Evolutionary conservation across 2,888 invertebrate genomes (phyloP), one percentile per base, ranked within the genome.

Genomic region (Macaria liturata): DNA sequence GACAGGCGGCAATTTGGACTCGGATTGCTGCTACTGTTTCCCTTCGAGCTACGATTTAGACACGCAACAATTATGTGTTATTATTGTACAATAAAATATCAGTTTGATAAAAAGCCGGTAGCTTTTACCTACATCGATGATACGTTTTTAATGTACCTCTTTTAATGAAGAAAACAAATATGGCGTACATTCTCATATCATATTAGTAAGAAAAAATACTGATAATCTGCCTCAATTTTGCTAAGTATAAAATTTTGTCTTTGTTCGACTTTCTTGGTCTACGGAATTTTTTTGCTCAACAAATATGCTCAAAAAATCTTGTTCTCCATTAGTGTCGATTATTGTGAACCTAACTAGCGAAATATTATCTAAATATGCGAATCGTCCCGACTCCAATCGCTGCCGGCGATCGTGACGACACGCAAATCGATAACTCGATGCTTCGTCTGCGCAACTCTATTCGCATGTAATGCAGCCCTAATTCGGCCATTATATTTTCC

Each of bases 1-100:
- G 86, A 85, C 86, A 88, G 81, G 67, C 72, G 49, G 71, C 77
- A 86, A 88, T 88, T 88, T 84, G 67, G 71, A 69, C 65, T 46
- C 61, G 63, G 74, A 78, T 78, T 74, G 65, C 57, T 53, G 86
- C 87, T 87, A 81, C 83, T 74, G 84, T 83, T 77, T 62, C 48
- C 74, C 86, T 78, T 59, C 64, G 59, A 78, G 84, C 77, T 59
- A 68, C 59, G 71, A 71, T 78, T 77, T 74, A 66, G 72, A 81
- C 87, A 86, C 81, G 87, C 86, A 68, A 76, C 71, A 63, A 39
- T 52, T 59, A 47, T 39, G 34, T 43, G 56, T 40, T 48, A 64
- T 64, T 59, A 63, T 46, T 50, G 47, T 46, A 61, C 47, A 55
- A 57, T 64, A 62, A 62, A 67, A 57, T 30, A 49, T 54, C n/a